These are phyloP conservation scores for Tridacna gigas DNA, from an alignment of 2,888 invertebrate genomes.

Conservation along the genomic window DNA sequence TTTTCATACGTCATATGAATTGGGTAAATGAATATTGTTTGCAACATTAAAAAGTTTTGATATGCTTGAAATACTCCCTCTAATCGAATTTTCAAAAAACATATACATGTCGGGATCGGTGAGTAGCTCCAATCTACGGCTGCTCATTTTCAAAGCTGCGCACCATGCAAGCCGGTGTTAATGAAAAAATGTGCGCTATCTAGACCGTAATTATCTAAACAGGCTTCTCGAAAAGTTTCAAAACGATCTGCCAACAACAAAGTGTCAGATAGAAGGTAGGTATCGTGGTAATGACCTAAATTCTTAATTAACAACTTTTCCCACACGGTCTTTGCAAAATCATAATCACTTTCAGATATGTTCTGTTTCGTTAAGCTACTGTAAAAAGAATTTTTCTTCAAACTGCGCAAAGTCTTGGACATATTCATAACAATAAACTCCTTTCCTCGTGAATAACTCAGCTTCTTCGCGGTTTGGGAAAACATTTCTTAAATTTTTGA, in stretches of 20 bases:
- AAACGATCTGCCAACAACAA: not conserved
- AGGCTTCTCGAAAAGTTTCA: slow-evolving; percentile 11
- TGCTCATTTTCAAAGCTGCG: slow-evolving; percentile 9
- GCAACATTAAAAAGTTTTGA: not conserved
- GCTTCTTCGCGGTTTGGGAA: slow-evolving; percentile 11
- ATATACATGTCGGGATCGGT: slow-evolving; percentile 23
- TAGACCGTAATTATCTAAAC: not conserved
- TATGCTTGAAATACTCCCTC: slow-evolving; percentile 5
- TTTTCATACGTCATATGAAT: not conserved
- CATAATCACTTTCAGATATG: slow-evolving; percentile 18
- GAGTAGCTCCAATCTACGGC: not conserved
- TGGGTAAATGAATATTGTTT: not conserved
- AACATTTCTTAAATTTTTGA: not conserved
- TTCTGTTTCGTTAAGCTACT: not conserved
- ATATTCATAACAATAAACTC: slow-evolving; percentile 37
- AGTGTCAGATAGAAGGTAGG: not conserved
- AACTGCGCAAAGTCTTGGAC: slow-evolving; percentile 1
- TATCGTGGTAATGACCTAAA: slow-evolving; percentile 22
- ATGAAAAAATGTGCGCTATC: slow-evolving; percentile 11
- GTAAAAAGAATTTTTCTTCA: slow-evolving; percentile 25
- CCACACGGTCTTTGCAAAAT: slow-evolving; percentile 19
- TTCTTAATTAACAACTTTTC: not conserved
- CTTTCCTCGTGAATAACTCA: slow-evolving; percentile 14
- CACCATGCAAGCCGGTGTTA: slow-evolving; percentile 1
- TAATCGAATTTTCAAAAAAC: slow-evolving; percentile 9